Conservation (phyloP, 2,888 invertebrate genomes). For the Pristionchus arcanus region DNA sequence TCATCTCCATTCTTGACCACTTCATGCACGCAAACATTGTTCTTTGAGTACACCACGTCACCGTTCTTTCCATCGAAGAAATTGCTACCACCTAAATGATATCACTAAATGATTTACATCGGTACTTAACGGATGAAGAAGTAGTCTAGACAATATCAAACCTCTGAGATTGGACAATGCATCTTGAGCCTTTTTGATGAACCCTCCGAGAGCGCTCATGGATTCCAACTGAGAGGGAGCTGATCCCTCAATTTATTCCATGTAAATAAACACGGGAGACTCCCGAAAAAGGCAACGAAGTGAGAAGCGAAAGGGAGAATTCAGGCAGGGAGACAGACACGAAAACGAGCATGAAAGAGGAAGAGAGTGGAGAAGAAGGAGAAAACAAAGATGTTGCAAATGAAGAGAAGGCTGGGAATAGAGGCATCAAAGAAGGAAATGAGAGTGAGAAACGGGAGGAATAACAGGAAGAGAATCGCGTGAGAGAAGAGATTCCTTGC, state of each 20-base stretch:
- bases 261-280: conserved; percentile 45
- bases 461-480: conserved; percentile 13
- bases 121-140: background rate
- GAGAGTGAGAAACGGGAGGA: conserved; percentile 41
- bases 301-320: conserved; percentile 29
- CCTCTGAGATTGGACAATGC: conserved; percentile 70
- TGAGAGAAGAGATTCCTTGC: background rate
- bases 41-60: conserved; percentile 86
- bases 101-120: background rate
- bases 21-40: conserved; percentile 97
- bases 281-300: conserved; percentile 13
- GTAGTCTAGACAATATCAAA: background rate
- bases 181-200: conserved; percentile 76
- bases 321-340: background rate
- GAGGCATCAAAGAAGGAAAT: conserved; percentile 43
- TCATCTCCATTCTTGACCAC: conserved; percentile 26
- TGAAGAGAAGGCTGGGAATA: conserved; percentile 35
- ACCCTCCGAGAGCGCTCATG: conserved; percentile 60
- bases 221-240: background rate
- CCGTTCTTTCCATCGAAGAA: conserved; percentile 80
- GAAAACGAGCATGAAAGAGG: conserved; percentile 14
- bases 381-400: conserved; percentile 44
- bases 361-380: conserved; percentile 31
- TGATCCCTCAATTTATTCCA: conserved; percentile 62
- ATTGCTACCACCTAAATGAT: conserved; percentile 69